phyloP scores from a whole-genome alignment of 2,888 invertebrate species.

The Neocrepidodera transversa region DNA sequence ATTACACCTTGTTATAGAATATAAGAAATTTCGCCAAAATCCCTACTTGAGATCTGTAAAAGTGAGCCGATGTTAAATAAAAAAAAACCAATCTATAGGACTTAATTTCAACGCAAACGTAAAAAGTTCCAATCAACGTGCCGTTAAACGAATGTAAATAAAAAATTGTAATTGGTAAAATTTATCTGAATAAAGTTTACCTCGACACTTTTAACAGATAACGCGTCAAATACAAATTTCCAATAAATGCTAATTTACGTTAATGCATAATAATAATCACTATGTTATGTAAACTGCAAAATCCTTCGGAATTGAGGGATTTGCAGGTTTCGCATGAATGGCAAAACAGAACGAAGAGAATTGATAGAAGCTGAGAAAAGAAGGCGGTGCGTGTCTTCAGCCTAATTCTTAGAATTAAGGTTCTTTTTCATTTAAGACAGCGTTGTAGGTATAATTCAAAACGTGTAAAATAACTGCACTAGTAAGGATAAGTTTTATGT shows the following conservation, averaged over 20 bases:
- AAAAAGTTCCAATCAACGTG: too few species aligned
- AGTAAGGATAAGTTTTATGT: too few species aligned
- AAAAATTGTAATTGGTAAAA: too few species aligned
- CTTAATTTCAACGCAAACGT: too few species aligned
- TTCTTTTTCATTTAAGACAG: conserved; percentile 2
- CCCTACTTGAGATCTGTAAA: too few species aligned
- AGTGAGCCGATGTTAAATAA: too few species aligned
- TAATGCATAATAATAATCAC: conserved; percentile 4
- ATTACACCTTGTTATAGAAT: too few species aligned
- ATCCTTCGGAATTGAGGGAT: conserved; percentile 5
- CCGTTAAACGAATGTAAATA: too few species aligned
- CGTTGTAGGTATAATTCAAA: neutral
- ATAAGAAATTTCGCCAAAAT: too few species aligned
- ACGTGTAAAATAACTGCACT: neutral
- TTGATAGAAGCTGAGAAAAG: neutral
- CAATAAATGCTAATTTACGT: neutral
- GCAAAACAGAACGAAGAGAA: neutral
- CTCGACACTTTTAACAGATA: too few species aligned
- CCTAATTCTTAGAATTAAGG: conserved; percentile 17
- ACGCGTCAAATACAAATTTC: neutral
- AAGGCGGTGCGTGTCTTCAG: conserved; percentile 9
- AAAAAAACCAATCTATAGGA: too few species aligned
- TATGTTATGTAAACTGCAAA: neutral
- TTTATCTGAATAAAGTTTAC: too few species aligned
- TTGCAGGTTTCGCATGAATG: neutral